These are phyloP conservation scores for Apostichopus californicus DNA, from an alignment of 35 echinoderm and acorn worm species.

Conservation along the genomic window DNA sequence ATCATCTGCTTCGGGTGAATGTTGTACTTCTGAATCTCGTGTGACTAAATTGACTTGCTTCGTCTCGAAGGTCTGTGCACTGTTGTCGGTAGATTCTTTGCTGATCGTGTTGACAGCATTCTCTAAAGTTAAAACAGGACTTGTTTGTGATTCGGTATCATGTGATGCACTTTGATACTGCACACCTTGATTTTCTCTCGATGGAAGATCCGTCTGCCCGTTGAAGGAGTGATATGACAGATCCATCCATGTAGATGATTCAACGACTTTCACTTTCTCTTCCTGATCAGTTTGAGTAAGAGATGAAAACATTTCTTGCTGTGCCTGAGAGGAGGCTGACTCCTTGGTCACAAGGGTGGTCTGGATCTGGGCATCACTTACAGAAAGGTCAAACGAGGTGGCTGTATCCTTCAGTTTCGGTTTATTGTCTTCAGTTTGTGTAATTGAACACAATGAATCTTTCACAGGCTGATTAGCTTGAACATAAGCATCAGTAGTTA, in stretches of 20 bases:
- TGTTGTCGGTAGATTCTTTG: not conserved
- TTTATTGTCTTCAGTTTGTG: constrained; percentile 2
- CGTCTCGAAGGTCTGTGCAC: constrained; percentile 3
- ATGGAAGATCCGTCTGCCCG: not conserved
- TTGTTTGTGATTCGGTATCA: constrained; percentile 14
- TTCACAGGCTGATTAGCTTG: not conserved
- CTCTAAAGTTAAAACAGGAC: not conserved
- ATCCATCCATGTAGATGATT: constrained; percentile 19
- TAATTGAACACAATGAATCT: not conserved
- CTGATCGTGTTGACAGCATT: not conserved
- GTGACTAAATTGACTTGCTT: not conserved
- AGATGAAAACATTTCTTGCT: not conserved
- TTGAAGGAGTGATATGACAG: not conserved
- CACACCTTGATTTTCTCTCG: not conserved
- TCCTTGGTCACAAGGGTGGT: not conserved
- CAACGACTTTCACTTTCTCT: not conserved
- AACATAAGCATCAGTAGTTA: not conserved
- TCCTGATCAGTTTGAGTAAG: constrained; percentile 36
- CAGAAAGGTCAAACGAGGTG: not conserved
- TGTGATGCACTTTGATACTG: not conserved
- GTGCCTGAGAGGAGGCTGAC: constrained; percentile 1
- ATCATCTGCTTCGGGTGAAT: not conserved
- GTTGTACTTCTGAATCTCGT: constrained; percentile 1
- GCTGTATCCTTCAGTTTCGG: constrained; percentile 4
- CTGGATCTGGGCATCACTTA: not conserved